Evolutionary conservation across 2,113 vertebrate species (phyloP), one percentile per base, ranked within the genome.

Genomic region (Rutilus rutilus): DNA sequence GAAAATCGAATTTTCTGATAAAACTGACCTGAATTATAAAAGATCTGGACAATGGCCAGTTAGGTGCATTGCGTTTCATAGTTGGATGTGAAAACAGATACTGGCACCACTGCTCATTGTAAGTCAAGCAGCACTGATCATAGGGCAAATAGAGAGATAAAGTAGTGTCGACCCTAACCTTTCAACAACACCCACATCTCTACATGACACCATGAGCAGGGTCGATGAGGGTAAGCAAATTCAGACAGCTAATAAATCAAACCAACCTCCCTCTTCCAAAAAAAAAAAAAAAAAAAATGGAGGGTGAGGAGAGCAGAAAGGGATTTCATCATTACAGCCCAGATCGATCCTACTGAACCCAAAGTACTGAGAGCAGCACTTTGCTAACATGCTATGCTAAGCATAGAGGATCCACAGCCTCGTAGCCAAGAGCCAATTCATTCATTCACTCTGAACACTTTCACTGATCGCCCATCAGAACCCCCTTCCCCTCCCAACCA

Each of bases 211-310:
- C 50, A 82, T 85, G 82, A 86, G 50, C 60, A 89, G 92, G 93
- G 92, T 94, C 91, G 90, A 93, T 93, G 90, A 88, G 93, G 93
- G 91, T 93, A 91, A 94, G 92, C 92, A 92, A 90, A 92, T 92
- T 92, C 88, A 92, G 93, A 93, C 92, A 92, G 92, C 93, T 94
- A 93, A 94, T 94, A 95, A 94, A 94, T 95, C 93, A 93, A 92
- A 91, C 89, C 30, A 83, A 21, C 67, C 45, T 73, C 81, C 67
- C 67, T 90, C 90, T 87, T 90, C 92, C 86, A 86, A 89, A 89
- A 52, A 52, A 47, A 12, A 47, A 47, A 89, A 90, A 93, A 8
- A 42, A 42, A 93, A 92, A 57, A 57, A 23, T 92, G 91, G 91
- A 85, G 39, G n/a, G 19, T 30, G 90, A 93, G 92, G 89, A 91